These are phyloP conservation scores for Sinopyrophorus schimmeli DNA, from an alignment of 2,888 invertebrate genomes.

Conservation along the genomic window DNA sequence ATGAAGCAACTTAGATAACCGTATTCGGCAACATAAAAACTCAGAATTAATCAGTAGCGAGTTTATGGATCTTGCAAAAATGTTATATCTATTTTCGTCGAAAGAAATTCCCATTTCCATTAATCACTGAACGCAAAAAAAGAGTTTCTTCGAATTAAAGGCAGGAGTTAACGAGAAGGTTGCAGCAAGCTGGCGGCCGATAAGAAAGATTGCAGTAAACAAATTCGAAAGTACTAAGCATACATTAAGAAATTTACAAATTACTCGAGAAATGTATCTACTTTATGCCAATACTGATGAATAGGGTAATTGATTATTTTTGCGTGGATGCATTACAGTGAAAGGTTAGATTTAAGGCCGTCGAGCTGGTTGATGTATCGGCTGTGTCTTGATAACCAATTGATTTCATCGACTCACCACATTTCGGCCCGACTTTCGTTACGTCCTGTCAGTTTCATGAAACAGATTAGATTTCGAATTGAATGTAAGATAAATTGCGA, in stretches of 20 bases:
- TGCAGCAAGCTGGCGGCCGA: too few species aligned
- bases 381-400: constrained; percentile 46
- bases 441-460: constrained; percentile 47
- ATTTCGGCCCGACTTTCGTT: constrained; percentile 46
- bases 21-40: too few species aligned
- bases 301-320: constrained; percentile 39
- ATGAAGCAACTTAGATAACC: too few species aligned
- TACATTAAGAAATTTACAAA: constrained; percentile 16
- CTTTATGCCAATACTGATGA: constrained; percentile 32
- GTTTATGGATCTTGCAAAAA: too few species aligned
- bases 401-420: constrained; percentile 48
- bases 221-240: not conserved
- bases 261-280: constrained; percentile 21
- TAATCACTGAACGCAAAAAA: constrained; percentile 7
- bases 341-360: constrained; percentile 40
- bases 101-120: constrained; percentile 1
- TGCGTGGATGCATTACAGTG: constrained; percentile 30
- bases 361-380: constrained; percentile 43
- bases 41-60: not conserved
- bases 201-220: constrained; percentile 10
- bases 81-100: not conserved
- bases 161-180: constrained; percentile 5
- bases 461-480: constrained; percentile 48
- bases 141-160: not conserved
- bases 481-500: constrained; percentile 49